Evolutionary conservation across 2,797 vertebrate species (phyloP), one percentile per base, ranked within the genome.

Genomic region (Tinamus major): DNA sequence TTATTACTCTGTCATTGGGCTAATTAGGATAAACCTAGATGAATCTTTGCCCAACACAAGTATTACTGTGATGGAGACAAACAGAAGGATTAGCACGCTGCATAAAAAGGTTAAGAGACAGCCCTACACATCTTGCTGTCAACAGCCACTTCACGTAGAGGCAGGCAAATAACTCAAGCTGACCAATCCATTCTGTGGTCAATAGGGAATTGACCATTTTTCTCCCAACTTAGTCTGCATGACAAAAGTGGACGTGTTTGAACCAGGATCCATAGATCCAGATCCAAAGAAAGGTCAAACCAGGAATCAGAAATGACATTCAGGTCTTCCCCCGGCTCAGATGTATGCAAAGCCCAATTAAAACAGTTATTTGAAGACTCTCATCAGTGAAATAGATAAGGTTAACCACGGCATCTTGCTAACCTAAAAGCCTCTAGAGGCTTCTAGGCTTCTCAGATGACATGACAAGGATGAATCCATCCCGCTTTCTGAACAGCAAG

Each of bases 71-170:
- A 27, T 16, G 13, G 69, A 92, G 24, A 81, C 46, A 59, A 93
- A 65, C 44, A 77, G 49, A 93, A 59, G 19, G 79, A 74, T 82
- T 44, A 62, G 41, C 33, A 39, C 31, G 23, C 21, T 27, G 23
- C 26, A 0, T 19, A 62, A 9, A 35, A 44, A 82, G 35, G 53
- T 85, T 37, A 71, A 17, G 53, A 72, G 20, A 87, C 26, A 85
- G 49, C 33, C 1, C 1, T 17, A 7, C 5, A 16, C 13, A 51
- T 5, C 0, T 0, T 37, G 29, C 33, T 92, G 35, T 63, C 16
- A 49, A 42, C 14, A 48, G 4, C 31, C 27, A 44, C 23, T 31
- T 55, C 53, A 65, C 9, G 8, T 14, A 83, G 24, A 90, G 51
- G 10, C 2, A 4, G 2, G 21, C 18, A 91, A 44, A 7, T 46